A percentile compares a stretch with the other conserved stretches of the same genome.
These are phyloP conservation scores for Nymphalis urticae DNA, from an alignment of 2,888 invertebrate genomes.

Conservation along the genomic window DNA sequence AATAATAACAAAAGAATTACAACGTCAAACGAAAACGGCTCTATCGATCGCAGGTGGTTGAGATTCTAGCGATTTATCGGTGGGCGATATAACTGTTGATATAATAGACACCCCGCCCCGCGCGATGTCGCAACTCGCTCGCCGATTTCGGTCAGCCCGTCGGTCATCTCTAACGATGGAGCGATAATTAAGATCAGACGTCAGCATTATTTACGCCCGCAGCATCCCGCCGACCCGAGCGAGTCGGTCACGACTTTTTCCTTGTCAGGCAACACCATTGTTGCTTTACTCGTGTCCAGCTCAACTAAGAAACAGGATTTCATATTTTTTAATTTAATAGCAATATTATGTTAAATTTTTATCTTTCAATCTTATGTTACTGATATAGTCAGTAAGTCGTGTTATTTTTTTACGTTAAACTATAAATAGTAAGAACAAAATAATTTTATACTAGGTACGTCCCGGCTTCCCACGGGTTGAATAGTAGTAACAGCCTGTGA, in stretches of 20 bases:
- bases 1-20: conserved; percentile 75
- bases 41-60: conserved; percentile 72
- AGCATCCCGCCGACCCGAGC: conserved; percentile 72
- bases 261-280: conserved; percentile 71
- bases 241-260: conserved; percentile 77
- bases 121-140: conserved; percentile 71
- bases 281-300: conserved; percentile 55
- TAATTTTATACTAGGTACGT: no score
- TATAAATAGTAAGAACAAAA: no score
- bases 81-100: conserved; percentile 65
- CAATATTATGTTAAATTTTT: conserved; percentile 15
- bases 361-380: neutral
- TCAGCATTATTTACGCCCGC: conserved; percentile 78
- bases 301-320: conserved; percentile 28
- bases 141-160: conserved; percentile 67
- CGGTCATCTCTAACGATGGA: conserved; percentile 79
- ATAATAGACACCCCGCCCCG: conserved; percentile 51
- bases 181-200: conserved; percentile 80
- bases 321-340: conserved; percentile 32
- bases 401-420: no score
- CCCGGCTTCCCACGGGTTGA: no score
- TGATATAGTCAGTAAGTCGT: neutral
- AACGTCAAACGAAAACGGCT: conserved; percentile 73
- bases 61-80: conserved; percentile 64
- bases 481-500: no score